A percentile compares a stretch with the other conserved stretches of the same genome.
Evolutionary conservation across 2,113 vertebrate genomes (phyloP).

Genomic region (Chlamydotis undulata): DNA sequence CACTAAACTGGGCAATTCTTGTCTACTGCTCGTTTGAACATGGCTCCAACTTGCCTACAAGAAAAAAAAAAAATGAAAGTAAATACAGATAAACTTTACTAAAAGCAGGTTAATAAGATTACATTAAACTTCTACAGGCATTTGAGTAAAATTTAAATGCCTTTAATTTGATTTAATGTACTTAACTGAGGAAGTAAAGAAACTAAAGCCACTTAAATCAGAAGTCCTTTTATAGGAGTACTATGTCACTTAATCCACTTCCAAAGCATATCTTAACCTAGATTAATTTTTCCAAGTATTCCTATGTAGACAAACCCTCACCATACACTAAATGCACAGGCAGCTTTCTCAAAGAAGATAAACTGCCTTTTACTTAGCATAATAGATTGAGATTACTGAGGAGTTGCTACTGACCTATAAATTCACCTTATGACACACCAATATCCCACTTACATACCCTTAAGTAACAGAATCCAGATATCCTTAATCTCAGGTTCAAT

Average conservation of each 20-base stretch:
- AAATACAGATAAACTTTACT: background rate
- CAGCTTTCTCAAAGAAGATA: background rate
- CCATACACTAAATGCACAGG: background rate
- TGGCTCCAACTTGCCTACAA: background rate
- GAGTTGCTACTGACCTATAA: background rate
- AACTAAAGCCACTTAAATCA: slow-evolving; percentile 30
- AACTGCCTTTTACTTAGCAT: background rate
- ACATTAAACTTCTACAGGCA: background rate
- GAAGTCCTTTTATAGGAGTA: background rate
- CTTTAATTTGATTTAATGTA: slow-evolving; percentile 19
- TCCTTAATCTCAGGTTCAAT: background rate
- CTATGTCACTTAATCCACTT: slow-evolving; percentile 15
- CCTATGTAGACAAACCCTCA: background rate
- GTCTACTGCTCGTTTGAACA: background rate
- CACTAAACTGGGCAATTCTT: background rate
- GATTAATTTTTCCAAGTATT: slow-evolving; percentile 1
- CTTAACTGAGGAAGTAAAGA: slow-evolving; percentile 10
- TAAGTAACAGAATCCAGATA: background rate
- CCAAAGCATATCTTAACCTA: background rate
- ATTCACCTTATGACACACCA: background rate
- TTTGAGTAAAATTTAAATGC: background rate
- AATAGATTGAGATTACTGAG: background rate
- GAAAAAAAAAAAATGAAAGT: background rate
- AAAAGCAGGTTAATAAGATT: background rate
- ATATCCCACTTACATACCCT: background rate